Conservation (phyloP, 2,888 invertebrate genomes). For the Teleiodes luculella region DNA sequence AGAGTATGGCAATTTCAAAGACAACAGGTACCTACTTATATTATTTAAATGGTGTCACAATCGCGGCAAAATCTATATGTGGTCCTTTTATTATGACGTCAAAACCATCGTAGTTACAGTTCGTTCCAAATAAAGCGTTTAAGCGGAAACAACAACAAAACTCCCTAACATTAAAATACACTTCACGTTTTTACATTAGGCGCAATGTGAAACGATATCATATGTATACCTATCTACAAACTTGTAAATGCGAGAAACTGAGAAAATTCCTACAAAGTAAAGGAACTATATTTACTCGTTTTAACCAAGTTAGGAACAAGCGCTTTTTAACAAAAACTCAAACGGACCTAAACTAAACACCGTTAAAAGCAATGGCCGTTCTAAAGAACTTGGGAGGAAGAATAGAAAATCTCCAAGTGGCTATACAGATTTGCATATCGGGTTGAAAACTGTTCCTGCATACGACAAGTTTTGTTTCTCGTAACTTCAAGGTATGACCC, state of each 20-base stretch:
- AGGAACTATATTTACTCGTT: slow-evolving; percentile 3
- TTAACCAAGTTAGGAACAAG: not conserved
- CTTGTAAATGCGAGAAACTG: not conserved
- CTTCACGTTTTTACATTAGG: no score
- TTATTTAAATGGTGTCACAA: no score
- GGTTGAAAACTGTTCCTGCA: not conserved
- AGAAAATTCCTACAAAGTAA: not conserved
- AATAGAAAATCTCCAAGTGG: slow-evolving; percentile 1
- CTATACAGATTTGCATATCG: slow-evolving; percentile 7
- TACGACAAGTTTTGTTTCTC: not conserved
- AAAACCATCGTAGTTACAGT: no score
- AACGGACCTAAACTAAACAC: not conserved
- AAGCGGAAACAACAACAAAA: no score
- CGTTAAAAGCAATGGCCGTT: slow-evolving; percentile 4
- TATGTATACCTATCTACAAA: no score
- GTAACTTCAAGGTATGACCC: not conserved
- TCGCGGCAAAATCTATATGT: no score
- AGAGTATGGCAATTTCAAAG: no score
- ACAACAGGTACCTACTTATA: no score
- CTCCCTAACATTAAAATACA: no score
- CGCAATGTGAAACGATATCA: no score
- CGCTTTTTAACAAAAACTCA: not conserved
- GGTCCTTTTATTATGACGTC: no score
- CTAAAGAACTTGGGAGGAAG: not conserved
- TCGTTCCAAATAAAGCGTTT: no score